Evolutionary conservation across 2,888 invertebrate genomes (phyloP).

Genomic region (Drosophila longiperda): DNA sequence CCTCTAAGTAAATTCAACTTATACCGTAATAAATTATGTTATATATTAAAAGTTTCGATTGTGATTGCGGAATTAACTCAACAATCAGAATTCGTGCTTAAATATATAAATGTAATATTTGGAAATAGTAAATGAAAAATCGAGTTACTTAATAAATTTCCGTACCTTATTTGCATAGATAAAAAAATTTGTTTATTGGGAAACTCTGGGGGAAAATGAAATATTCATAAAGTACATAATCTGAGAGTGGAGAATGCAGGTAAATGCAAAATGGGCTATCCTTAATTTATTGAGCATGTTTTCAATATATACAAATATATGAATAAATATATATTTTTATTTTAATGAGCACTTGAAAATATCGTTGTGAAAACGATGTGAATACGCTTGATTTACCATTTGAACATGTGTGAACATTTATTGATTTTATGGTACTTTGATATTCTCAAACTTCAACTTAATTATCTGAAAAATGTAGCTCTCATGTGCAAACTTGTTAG

Average conservation of each 20-base stretch:
- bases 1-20: constrained; percentile 5
- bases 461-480: neutral
- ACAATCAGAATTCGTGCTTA: neutral
- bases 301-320: neutral
- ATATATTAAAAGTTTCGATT: too few species aligned
- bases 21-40: too few species aligned
- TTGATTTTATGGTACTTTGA: neutral
- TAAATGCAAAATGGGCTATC: neutral
- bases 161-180: neutral
- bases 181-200: neutral
- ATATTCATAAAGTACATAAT: neutral
- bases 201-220: neutral
- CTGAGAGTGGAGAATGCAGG: neutral
- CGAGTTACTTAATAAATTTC: neutral
- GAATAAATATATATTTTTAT: too few species aligned
- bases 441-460: neutral
- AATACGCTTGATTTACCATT: neutral
- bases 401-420: neutral
- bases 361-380: neutral
- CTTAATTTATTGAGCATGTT: neutral
- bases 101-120: neutral
- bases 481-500: constrained; percentile 1
- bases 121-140: neutral
- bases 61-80: neutral
- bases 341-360: neutral